Conservation (phyloP, 2,113 vertebrate genomes). For the Trogon melanurus region DNA sequence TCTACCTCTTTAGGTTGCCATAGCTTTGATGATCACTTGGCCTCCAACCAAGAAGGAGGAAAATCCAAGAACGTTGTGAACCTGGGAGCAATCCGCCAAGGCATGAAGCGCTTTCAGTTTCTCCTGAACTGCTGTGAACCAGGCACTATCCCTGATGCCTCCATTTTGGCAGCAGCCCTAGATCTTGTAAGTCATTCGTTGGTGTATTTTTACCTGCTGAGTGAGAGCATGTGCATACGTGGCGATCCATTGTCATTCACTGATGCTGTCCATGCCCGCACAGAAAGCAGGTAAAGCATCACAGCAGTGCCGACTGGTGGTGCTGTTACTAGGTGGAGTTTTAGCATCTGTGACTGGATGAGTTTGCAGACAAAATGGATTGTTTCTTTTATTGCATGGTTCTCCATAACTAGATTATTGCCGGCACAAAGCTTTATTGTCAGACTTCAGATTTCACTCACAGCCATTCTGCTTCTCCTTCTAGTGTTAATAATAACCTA, state of each 20-base stretch:
- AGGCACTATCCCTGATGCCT: constrained; percentile 96
- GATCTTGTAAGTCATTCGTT: constrained; percentile 84
- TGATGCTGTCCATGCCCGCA: not conserved
- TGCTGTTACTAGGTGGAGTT: not conserved
- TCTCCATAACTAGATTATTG: not conserved
- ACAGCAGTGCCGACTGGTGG: not conserved
- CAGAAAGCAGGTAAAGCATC: not conserved
- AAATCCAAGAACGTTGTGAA: constrained; percentile 98
- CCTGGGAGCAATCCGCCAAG: constrained; percentile 95
- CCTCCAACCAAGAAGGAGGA: constrained; percentile 90
- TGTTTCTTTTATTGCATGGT: not conserved
- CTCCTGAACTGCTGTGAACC: constrained; percentile 98
- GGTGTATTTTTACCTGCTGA: not conserved
- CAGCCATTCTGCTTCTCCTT: not conserved
- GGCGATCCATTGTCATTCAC: not conserved
- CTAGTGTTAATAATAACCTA: not conserved
- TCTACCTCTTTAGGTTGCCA: constrained; percentile 85
- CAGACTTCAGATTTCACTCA: not conserved
- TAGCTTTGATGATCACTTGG: constrained; percentile 92
- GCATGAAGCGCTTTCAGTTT: constrained; percentile 99
- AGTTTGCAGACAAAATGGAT: not conserved
- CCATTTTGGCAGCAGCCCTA: constrained; percentile 94
- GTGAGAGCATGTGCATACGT: not conserved
- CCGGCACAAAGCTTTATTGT: not conserved
- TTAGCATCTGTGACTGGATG: not conserved